Evolutionary conservation across 1,140 invertebrate genomes (phyloP).

Genomic region (Drosophila kurseongensis): DNA sequence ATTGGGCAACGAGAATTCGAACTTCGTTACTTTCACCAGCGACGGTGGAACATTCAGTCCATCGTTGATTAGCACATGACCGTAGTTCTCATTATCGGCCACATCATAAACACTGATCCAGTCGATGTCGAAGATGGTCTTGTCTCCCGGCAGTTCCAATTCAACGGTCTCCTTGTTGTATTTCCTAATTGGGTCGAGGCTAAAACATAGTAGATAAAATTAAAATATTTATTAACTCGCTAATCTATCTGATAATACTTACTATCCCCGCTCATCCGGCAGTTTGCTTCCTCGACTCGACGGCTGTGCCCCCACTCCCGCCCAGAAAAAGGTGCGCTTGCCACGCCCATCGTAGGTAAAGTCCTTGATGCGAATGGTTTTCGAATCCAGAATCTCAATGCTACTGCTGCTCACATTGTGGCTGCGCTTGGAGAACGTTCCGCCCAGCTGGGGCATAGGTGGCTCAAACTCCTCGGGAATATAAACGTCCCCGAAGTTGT

Average conservation of each 20-base stretch:
- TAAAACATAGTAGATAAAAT: conserved; percentile 68
- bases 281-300: conserved; percentile 92
- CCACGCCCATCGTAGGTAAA: conserved; percentile 92
- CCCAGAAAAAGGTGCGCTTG: conserved; percentile 93
- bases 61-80: conserved; percentile 91
- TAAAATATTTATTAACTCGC: background rate
- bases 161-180: conserved; percentile 92
- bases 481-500: conserved; percentile 95
- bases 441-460: conserved; percentile 90
- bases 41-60: conserved; percentile 94
- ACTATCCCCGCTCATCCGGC: conserved; percentile 97
- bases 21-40: conserved; percentile 87
- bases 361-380: conserved; percentile 91
- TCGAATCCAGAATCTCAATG: conserved; percentile 92
- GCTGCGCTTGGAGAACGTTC: conserved; percentile 89
- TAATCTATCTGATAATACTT: conserved; percentile 85
- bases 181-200: conserved; percentile 89
- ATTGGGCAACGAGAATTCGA: conserved; percentile 89
- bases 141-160: conserved; percentile 92
- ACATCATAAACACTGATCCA: conserved; percentile 94
- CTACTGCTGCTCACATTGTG: conserved; percentile 90
- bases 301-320: conserved; percentile 94
- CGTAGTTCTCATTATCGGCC: conserved; percentile 89
- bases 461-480: conserved; percentile 96
- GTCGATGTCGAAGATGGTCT: conserved; percentile 93